Conservation (phyloP, 2,888 invertebrate species). For the Melanophora roralis region DNA sequence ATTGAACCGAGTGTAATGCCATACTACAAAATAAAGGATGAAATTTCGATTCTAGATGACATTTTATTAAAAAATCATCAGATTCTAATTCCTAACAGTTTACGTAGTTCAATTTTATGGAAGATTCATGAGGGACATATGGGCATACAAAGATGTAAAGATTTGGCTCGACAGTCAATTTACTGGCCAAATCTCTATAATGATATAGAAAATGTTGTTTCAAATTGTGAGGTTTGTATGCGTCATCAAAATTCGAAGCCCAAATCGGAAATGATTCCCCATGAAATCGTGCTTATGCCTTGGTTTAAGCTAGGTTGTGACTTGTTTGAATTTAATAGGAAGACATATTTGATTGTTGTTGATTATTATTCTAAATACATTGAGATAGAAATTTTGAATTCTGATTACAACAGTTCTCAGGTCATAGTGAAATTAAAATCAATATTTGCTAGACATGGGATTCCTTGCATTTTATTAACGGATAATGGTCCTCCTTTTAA, state of each 20-base stretch:
- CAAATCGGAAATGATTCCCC: conserved; percentile 16
- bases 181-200: conserved; percentile 53
- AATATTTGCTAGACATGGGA: conserved; percentile 59
- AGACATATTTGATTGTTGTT: no score
- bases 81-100: not conserved
- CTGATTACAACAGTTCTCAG: conserved; percentile 37
- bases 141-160: conserved; percentile 42
- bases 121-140: conserved; percentile 46
- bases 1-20: conserved; percentile 17
- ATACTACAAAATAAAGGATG: conserved; percentile 29
- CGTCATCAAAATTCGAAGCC: conserved; percentile 33
- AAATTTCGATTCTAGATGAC: not conserved
- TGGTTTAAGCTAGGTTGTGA: conserved; percentile 44
- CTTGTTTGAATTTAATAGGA: no score
- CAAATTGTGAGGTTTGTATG: conserved; percentile 59
- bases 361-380: conserved; percentile 61
- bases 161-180: conserved; percentile 32
- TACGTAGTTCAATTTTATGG: not conserved
- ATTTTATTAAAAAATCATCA: conserved; percentile 3
- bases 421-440: conserved; percentile 58
- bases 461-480: conserved; percentile 46
- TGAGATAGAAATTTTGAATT: conserved; percentile 46
- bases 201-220: conserved; percentile 44
- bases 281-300: conserved; percentile 20
- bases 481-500: conserved; percentile 57